Conservation (phyloP, 2,888 invertebrate genomes). For the Ormyrus nitidulus region DNA sequence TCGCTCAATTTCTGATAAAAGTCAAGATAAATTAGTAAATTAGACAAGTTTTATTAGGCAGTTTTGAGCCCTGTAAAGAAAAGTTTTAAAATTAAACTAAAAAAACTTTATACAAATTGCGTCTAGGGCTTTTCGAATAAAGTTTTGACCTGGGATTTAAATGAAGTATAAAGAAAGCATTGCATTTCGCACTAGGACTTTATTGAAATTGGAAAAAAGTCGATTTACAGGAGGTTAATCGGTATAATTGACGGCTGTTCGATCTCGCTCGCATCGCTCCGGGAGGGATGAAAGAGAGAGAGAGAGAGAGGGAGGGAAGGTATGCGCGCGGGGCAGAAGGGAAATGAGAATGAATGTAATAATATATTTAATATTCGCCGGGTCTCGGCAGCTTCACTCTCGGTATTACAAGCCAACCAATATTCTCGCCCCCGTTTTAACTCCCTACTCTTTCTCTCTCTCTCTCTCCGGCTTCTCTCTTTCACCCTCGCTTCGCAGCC, state of each 20-base stretch:
- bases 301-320: slow-evolving; percentile 49
- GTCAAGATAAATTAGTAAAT: too few species aligned
- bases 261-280: background rate
- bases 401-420: slow-evolving; percentile 74
- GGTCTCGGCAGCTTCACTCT: slow-evolving; percentile 70
- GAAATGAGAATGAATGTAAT: slow-evolving; percentile 75
- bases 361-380: slow-evolving; percentile 75
- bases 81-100: too few species aligned
- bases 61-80: too few species aligned
- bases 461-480: slow-evolving; percentile 25
- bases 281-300: background rate
- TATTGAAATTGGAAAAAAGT: too few species aligned
- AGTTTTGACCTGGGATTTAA: too few species aligned
- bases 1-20: too few species aligned
- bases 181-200: too few species aligned
- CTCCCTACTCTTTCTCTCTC: slow-evolving; percentile 50
- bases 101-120: too few species aligned
- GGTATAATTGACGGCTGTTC: background rate
- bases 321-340: slow-evolving; percentile 65
- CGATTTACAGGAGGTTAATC: background rate
- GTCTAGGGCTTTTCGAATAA: too few species aligned
- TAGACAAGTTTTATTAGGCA: too few species aligned
- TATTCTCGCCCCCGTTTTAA: slow-evolving; percentile 69
- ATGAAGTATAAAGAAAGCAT: too few species aligned
- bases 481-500: background rate